Conservation (phyloP, 2,888 invertebrate genomes). For the Tineola bisselliella region DNA sequence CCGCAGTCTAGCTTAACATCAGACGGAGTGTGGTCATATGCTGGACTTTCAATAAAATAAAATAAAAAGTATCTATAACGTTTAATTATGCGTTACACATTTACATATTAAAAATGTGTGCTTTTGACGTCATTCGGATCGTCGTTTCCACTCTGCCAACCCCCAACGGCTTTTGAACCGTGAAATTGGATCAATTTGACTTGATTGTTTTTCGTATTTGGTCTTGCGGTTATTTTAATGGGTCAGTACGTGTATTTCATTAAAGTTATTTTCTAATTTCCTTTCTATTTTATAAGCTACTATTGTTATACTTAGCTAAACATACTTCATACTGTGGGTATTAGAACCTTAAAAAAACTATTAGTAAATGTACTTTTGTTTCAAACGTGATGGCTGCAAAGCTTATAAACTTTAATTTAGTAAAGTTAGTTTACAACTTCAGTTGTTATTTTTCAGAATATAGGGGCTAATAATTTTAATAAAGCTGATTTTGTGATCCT, state of each 20-base stretch:
- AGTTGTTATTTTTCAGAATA: too few relatives aligned
- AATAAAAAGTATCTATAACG: too few relatives aligned
- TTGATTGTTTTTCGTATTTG: constrained; percentile 9
- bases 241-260: not conserved
- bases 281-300: not conserved
- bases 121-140: not conserved
- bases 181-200: constrained; percentile 7
- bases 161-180: not conserved
- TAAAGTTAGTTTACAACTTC: too few relatives aligned
- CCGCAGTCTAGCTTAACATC: too few relatives aligned
- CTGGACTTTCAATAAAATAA: not conserved
- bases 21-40: too few relatives aligned
- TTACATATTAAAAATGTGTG: constrained; percentile 8
- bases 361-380: too few relatives aligned
- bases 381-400: too few relatives aligned
- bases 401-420: too few relatives aligned
- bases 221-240: not conserved
- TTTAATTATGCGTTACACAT: not conserved
- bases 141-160: not conserved
- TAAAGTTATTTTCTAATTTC: not conserved
- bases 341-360: too few relatives aligned
- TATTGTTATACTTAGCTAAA: not conserved
- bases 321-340: too few relatives aligned
- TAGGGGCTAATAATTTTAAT: too few relatives aligned
- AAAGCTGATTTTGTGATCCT: too few relatives aligned